Evolutionary conservation across 2,888 invertebrate species (phyloP).

Genomic region (Nephrotoma flavescens): DNA sequence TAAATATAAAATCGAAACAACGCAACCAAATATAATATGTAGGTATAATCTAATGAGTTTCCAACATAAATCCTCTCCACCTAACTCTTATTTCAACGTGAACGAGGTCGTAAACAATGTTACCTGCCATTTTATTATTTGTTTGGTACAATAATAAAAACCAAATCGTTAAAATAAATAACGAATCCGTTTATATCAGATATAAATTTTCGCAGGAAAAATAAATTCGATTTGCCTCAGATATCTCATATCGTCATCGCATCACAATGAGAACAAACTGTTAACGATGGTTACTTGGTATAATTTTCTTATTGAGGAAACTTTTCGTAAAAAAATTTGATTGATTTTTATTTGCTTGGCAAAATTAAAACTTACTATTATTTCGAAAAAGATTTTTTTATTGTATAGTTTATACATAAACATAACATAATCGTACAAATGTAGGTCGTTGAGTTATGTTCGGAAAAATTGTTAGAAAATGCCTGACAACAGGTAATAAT

Average conservation of each 20-base stretch:
- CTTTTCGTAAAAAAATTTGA: not conserved
- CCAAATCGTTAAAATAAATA: not conserved
- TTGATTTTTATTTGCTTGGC: not conserved
- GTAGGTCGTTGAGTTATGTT: not conserved
- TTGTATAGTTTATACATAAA: not conserved
- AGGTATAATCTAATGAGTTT: not conserved
- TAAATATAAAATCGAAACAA: too few relatives aligned
- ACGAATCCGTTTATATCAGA: not conserved
- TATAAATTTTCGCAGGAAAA: not conserved
- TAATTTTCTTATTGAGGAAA: not conserved
- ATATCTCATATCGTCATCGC: not conserved
- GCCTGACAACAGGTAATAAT: not conserved
- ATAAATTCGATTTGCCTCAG: not conserved
- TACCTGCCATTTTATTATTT: not conserved
- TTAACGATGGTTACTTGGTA: not conserved
- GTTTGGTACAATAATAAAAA: not conserved
- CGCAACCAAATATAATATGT: not conserved
- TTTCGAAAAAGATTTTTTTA: not conserved
- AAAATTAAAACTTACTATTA: not conserved
- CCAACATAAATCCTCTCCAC: not conserved
- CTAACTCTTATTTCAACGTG: not conserved
- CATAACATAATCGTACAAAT: not conserved
- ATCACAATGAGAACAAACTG: not conserved
- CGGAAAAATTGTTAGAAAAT: not conserved
- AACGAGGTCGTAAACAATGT: not conserved